These are phyloP conservation scores for Drosophila gaucha DNA, from an alignment of 2,888 invertebrate genomes.

Conservation along the genomic window DNA sequence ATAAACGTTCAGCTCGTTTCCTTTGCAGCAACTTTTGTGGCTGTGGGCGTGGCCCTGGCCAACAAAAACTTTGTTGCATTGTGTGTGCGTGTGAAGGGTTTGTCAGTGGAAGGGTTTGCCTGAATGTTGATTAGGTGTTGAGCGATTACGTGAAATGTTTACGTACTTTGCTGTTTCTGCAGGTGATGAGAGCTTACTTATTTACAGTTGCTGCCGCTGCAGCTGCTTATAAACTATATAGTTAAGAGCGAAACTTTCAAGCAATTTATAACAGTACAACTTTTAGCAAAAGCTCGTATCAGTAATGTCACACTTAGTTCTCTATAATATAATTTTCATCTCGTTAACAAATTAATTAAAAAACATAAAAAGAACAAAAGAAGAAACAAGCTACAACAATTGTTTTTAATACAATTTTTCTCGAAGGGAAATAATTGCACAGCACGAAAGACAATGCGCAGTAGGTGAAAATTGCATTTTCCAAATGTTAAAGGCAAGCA, in stretches of 20 bases:
- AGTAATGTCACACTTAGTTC: conserved; percentile 22
- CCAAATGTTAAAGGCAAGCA: not conserved
- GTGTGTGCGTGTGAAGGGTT: not conserved
- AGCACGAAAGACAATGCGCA: conserved; percentile 54
- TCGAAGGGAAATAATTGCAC: conserved; percentile 63
- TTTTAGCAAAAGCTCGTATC: not conserved
- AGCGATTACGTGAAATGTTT: conserved; percentile 73
- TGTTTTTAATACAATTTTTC: conserved; percentile 9
- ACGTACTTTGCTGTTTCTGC: conserved; percentile 55
- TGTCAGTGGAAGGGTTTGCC: conserved; percentile 44
- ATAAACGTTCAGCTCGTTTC: conserved; percentile 65
- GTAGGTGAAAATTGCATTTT: conserved; percentile 66
- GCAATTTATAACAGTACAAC: not conserved
- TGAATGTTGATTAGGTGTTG: conserved; percentile 74
- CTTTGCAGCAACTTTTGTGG: conserved; percentile 72
- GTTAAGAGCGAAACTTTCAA: not conserved
- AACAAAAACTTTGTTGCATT: conserved; percentile 71
- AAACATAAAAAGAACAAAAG: not conserved
- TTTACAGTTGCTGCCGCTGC: conserved; percentile 4
- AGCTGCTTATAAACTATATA: conserved; percentile 1
- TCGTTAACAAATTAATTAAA: conserved; percentile 45
- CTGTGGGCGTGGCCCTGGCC: conserved; percentile 41
- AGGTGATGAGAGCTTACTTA: conserved; percentile 20
- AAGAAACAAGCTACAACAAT: conserved; percentile 9
- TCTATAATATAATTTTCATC: conserved; percentile 30